Conservation (phyloP, 2,888 invertebrate genomes). For the Dryococelus australis region DNA sequence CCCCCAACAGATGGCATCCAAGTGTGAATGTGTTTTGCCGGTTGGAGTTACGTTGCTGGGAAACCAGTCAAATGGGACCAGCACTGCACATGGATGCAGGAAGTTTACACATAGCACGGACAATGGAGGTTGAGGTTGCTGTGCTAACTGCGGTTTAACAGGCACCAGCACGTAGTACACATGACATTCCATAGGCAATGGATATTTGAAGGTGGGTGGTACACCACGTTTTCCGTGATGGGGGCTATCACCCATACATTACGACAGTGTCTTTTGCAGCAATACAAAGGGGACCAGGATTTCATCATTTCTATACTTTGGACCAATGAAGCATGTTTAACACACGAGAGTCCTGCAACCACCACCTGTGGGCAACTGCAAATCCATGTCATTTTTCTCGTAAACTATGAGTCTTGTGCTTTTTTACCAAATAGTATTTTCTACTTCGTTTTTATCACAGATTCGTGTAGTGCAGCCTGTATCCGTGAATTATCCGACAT, state of each 20-base stretch:
- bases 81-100: background rate
- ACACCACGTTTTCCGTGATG: background rate
- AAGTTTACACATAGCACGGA: background rate
- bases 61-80: background rate
- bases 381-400: background rate
- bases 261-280: background rate
- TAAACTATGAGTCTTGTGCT: no score
- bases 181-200: background rate
- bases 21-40: no score
- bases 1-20: no score
- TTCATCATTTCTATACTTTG: background rate
- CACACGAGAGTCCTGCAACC: background rate
- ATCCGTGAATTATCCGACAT: no score
- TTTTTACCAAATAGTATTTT: no score
- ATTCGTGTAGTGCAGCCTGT: no score
- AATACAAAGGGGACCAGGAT: background rate
- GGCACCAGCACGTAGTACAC: background rate
- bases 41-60: background rate
- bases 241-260: background rate
- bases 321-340: background rate
- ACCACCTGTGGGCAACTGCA: background rate
- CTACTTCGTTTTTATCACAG: no score
- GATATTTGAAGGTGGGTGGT: background rate
- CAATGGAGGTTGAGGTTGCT: slow-evolving; percentile 5
- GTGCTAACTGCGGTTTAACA: slow-evolving; percentile 4